Base-by-base conservation (phyloP, 2,113 vertebrate species). In the Podilymbus podiceps region DNA sequence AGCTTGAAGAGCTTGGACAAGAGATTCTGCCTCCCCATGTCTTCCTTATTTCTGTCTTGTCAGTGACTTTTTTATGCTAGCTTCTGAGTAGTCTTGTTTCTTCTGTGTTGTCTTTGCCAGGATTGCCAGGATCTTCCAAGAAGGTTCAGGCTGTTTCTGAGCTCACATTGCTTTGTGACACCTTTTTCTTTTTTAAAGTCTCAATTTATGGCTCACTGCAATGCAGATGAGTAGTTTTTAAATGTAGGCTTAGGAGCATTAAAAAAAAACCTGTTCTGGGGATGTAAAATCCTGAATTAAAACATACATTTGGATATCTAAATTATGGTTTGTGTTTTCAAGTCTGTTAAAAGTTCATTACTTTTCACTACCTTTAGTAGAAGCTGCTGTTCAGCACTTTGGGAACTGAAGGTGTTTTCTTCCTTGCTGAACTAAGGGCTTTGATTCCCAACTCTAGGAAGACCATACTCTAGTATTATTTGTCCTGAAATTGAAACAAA, bases 271-370 rank as follows among this genome's bases (percentile, higher is more conserved):
- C 27, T 56, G 19, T 88, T 44, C 17, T 47, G 33, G 73, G 35
- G 24, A 58, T 76, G 17, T 50, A 77, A 83, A 93, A 83, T 15
- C 60, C 18, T 75, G 60, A 92, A 71, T 90, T 86, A 74, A 73
- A 83, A 88, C 72, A 38, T 24, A 31, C 46, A 33, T 94, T 71
- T 93, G 35, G 33, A 2, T 77, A 49, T 75, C 64, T 86, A 81
- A 93, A 84, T 95, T 40, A 90, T 31, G 69, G 44, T 77, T 92
- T 91, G 19, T 71, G 27, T 90, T 90, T 91, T 87, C 86, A 62
- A 35, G 12, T 72, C 72, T 75, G n/a, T 91, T 90, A 76, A 56
- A 44, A 64, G 66, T 71, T 58, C 47, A 68, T 95, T 93, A 81
- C 12, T 94, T 96, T 47, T 50, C 35, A 20, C 23, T 92, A 72